Evolutionary conservation across 2,113 vertebrate species (phyloP).

Genomic region (Siniperca chuatsi): DNA sequence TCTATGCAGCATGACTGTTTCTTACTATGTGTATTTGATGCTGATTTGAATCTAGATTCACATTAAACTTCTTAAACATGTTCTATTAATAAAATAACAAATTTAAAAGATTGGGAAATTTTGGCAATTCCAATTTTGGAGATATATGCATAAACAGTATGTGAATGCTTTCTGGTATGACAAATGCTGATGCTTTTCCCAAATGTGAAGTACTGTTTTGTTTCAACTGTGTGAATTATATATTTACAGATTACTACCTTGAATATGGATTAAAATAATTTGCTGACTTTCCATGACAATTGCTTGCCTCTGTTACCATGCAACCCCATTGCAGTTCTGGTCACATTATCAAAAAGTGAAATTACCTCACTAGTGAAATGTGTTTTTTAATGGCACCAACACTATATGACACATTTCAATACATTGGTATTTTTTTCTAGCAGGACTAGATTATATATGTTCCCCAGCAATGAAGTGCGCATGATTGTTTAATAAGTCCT

Average conservation of each 20-base stretch:
- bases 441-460: not conserved
- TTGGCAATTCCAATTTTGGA: too few species aligned
- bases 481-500: conserved; percentile 58
- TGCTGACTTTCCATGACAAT: not conserved
- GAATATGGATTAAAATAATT: not conserved
- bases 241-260: not conserved
- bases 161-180: not conserved
- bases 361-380: conserved; percentile 1
- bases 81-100: too few species aligned
- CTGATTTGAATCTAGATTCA: not conserved
- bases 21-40: not conserved
- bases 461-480: conserved; percentile 34
- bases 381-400: conserved; percentile 5
- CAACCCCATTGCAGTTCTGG: not conserved
- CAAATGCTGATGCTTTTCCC: not conserved
- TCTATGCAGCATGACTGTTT: not conserved
- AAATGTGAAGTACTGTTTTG: not conserved
- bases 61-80: not conserved
- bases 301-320: not conserved
- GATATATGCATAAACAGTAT: not conserved
- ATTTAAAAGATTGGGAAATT: not conserved
- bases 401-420: conserved; percentile 12
- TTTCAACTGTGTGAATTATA: not conserved
- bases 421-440: not conserved
- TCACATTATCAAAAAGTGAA: not conserved